These are phyloP conservation scores for Cromileptes altivelis DNA, from an alignment of 2,113 vertebrate species.

Conservation along the genomic window DNA sequence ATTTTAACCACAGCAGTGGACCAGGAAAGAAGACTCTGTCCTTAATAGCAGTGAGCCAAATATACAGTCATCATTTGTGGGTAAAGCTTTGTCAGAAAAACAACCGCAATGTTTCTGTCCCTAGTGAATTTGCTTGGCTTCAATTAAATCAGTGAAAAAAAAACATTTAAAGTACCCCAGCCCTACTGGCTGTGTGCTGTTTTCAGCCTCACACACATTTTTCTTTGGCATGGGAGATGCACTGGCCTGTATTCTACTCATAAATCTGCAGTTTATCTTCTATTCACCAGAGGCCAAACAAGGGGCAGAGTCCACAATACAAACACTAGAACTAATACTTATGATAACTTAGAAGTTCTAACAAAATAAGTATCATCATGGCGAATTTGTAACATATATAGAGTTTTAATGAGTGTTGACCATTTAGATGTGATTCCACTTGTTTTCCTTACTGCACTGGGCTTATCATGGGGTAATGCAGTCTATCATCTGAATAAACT, in stretches of 20 bases:
- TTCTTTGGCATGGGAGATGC: slow-evolving; percentile 22
- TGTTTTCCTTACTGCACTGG: background rate
- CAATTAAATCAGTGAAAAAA: slow-evolving; percentile 56
- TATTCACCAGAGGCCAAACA: slow-evolving; percentile 38
- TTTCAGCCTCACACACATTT: slow-evolving; percentile 46
- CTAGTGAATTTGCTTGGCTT: slow-evolving; percentile 49
- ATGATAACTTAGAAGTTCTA: slow-evolving; percentile 13
- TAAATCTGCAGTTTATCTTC: slow-evolving; percentile 57
- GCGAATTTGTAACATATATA: background rate
- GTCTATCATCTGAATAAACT: slow-evolving; percentile 37
- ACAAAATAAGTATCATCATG: background rate
- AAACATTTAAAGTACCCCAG: slow-evolving; percentile 41
- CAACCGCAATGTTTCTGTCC: slow-evolving; percentile 38
- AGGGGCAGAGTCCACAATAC: slow-evolving; percentile 1
- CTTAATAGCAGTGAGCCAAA: slow-evolving; percentile 24
- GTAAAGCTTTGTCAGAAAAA: slow-evolving; percentile 47
- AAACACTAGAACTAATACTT: slow-evolving; percentile 7
- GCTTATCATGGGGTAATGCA: slow-evolving; percentile 18
- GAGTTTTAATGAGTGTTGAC: background rate
- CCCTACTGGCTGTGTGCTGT: slow-evolving; percentile 1
- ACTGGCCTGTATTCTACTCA: slow-evolving; percentile 20
- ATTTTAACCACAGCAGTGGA: slow-evolving; percentile 1
- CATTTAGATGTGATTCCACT: background rate
- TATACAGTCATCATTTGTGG: slow-evolving; percentile 56
- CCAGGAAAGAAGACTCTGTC: background rate